phyloP scores from a whole-genome alignment of 2,113 vertebrate species.

The Phyllostomus discolor region DNA sequence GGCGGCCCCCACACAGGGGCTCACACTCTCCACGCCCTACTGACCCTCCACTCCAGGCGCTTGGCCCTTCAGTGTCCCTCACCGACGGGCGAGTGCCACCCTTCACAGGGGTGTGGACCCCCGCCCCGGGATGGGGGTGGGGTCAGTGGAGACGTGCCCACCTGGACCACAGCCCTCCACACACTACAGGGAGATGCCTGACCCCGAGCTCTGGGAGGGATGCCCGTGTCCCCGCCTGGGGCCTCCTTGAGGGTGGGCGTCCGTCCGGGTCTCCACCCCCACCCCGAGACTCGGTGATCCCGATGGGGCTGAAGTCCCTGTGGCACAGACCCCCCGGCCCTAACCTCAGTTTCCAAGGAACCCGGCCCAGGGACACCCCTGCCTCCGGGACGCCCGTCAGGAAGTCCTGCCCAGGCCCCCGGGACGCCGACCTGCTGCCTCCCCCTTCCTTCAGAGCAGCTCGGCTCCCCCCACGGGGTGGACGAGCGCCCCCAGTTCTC shows the following conservation, averaged over 20 bases:
- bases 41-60: not conserved
- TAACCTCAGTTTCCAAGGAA: rapidly evolving
- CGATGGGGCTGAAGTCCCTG: not conserved
- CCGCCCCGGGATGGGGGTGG: rapidly evolving
- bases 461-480: rapidly evolving
- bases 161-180: not conserved
- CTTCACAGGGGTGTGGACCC: not conserved
- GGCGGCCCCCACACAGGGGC: not conserved
- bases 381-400: rapidly evolving
- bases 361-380: rapidly evolving
- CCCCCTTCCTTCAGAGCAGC: too few relatives aligned
- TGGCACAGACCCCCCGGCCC: not conserved
- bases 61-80: not conserved
- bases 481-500: not conserved
- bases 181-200: rapidly evolving
- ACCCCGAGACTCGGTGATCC: too few relatives aligned
- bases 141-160: too few relatives aligned
- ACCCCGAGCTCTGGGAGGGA: not conserved
- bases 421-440: rapidly evolving
- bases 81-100: rapidly evolving
- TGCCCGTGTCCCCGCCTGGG: rapidly evolving
- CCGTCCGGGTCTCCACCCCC: not conserved
- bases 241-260: rapidly evolving
- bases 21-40: rapidly evolving
- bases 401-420: rapidly evolving